These are phyloP conservation scores for Bubalus kerabau DNA, from an alignment of 2,113 vertebrate genomes.

Conservation along the genomic window DNA sequence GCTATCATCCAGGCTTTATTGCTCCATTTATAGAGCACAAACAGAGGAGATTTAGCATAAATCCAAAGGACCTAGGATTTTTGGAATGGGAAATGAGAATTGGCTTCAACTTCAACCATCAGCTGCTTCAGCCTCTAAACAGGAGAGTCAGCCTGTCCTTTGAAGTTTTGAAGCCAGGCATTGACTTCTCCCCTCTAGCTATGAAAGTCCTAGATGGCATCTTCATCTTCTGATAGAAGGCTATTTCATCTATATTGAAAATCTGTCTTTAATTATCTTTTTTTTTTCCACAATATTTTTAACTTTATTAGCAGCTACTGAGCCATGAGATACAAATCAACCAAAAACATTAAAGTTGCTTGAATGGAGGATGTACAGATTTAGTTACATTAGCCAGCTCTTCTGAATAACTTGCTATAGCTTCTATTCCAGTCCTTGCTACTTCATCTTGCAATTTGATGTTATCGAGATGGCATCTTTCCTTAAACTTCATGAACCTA, in stretches of 20 bases:
- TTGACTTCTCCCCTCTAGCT: background rate
- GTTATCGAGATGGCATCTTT: background rate
- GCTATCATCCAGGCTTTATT: background rate
- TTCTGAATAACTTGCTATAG: background rate
- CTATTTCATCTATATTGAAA: background rate
- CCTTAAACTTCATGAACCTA: background rate
- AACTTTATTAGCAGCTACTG: conserved; percentile 74
- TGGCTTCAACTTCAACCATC: background rate
- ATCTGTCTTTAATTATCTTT: background rate
- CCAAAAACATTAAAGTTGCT: conserved; percentile 16
- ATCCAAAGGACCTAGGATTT: background rate
- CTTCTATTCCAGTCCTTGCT: background rate
- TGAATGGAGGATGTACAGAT: conserved; percentile 46
- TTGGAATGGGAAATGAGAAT: background rate
- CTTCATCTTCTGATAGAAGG: background rate
- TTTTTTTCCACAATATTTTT: background rate
- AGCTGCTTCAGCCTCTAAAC: background rate
- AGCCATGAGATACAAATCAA: conserved; percentile 57
- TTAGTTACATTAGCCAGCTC: background rate
- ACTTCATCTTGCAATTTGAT: background rate
- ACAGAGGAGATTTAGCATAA: background rate
- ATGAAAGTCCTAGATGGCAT: background rate
- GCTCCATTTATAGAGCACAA: background rate
- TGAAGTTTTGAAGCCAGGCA: background rate
- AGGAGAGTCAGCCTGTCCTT: background rate